Evolutionary conservation across 2,888 invertebrate species (phyloP), one percentile per base, ranked within the genome.

Genomic region (Nineta flava): DNA sequence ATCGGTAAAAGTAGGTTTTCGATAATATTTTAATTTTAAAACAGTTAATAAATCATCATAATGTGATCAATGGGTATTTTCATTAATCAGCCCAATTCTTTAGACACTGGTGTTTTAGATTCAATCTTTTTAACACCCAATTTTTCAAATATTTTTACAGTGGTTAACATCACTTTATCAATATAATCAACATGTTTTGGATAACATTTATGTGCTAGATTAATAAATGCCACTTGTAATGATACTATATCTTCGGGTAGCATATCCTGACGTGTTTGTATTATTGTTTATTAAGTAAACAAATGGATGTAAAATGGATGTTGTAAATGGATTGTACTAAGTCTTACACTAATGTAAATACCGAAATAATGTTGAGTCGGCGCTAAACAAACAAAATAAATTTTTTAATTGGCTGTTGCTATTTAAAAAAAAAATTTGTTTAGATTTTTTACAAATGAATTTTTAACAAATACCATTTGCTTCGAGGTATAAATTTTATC

Each of bases 141-240:
- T 57, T 92, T 85, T 46, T 86, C 82, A 62, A 97, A 91, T 56
- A 95, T 87, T 63, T 48, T 34, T 3, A 48, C 41, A 7, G 48
- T 48, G 1, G 41, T 48, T 21, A 12, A 42, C 35, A 48, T 48
- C 73, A 97, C 96, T 62, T 92, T 86, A 66, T 97, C 95, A 2
- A 96, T 94, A 62, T 94, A 96, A 65, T 92, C 88, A 13, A 93
- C 82, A 60, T 88, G 78, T 62, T 93, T 90, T 0, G 94, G 91
- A 69, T 99, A 99, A 63, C 96, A 96, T 61, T 95, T 92, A 60
- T 96, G 84, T 0, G 97, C 95, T 54, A 99, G 71, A 67, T 92
- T 93, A 50, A 97, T 81, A 42, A 99, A 71, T 6, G 97, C 87
- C 49, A 96, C 90, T 73, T 99, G 95, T 50, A 99, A 73, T 7